Evolutionary conservation across 2,797 vertebrate species (phyloP).

Genomic region (Pipistrellus kuhlii): DNA sequence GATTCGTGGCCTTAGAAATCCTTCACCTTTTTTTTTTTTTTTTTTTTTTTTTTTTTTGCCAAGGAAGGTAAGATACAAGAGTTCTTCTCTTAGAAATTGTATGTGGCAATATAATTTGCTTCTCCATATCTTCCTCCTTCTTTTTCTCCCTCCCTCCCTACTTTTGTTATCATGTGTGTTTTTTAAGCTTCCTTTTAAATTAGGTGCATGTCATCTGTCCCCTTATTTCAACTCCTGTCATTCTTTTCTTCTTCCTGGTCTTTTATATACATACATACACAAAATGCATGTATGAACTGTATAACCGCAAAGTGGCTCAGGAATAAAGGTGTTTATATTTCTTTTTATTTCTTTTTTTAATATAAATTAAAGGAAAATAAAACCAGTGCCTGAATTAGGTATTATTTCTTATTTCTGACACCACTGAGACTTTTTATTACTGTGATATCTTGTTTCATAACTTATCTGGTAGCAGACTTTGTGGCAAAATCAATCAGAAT

Average conservation of each 20-base stretch:
- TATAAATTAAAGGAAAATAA: not conserved
- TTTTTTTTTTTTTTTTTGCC: not conserved
- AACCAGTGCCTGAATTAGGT: not conserved
- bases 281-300: not conserved
- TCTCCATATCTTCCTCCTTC: too few relatives aligned
- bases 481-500: not conserved
- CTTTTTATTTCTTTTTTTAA: not conserved
- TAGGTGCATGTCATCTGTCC: not conserved
- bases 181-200: not conserved
- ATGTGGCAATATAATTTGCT: not conserved
- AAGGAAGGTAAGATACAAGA: not conserved
- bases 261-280: not conserved
- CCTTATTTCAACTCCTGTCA: not conserved
- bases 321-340: not conserved
- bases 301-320: not conserved
- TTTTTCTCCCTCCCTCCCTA: too few relatives aligned
- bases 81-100: not conserved
- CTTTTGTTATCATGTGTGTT: not conserved
- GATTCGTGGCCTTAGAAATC: not conserved
- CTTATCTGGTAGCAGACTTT: not conserved
- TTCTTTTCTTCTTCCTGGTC: not conserved
- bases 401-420: not conserved
- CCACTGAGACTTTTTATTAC: not conserved
- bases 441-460: not conserved
- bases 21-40: not conserved